Percentiles rank a stretch among this genome's conserved stretches.
Evolutionary conservation across 92 coral and sea anemone species (phyloP).

Genomic region (Heteractis magnifica): DNA sequence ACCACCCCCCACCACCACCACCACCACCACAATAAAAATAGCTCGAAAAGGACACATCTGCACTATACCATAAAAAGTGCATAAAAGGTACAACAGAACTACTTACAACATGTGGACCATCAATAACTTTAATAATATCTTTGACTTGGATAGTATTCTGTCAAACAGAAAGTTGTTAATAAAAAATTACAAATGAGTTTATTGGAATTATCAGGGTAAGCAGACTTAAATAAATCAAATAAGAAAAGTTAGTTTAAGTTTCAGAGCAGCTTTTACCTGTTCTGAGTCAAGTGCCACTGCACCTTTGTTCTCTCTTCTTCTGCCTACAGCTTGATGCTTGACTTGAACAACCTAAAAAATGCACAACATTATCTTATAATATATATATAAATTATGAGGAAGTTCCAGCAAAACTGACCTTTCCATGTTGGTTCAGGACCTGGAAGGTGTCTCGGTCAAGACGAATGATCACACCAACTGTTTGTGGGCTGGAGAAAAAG

Average conservation of each 20-base stretch:
- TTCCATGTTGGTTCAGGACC: slow-evolving; percentile 94
- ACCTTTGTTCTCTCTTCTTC: slow-evolving; percentile 86
- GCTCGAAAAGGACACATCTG: no score
- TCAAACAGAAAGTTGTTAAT: background rate
- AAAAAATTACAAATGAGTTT: background rate
- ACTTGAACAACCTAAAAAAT: slow-evolving; percentile 75
- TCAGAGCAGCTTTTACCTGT: slow-evolving; percentile 56
- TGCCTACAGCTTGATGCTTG: slow-evolving; percentile 94
- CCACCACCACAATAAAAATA: no score
- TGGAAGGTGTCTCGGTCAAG: slow-evolving; percentile 94
- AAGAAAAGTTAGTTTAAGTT: background rate
- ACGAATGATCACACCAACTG: slow-evolving; percentile 97
- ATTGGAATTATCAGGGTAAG: background rate
- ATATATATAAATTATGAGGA: background rate
- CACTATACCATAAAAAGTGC: no score
- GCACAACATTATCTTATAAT: no score
- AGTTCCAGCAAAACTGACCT: slow-evolving; percentile 28
- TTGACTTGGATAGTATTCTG: slow-evolving; percentile 93
- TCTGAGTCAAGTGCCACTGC: slow-evolving; percentile 98
- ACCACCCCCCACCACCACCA: no score
- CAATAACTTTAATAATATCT: slow-evolving; percentile 90
- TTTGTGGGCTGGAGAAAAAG: slow-evolving; percentile 74
- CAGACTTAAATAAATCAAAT: background rate
- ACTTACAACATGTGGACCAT: slow-evolving; percentile 92
- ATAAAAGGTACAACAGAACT: background rate